Evolutionary conservation across 2,113 vertebrate genomes (phyloP).

Genomic region (Chauna torquata): DNA sequence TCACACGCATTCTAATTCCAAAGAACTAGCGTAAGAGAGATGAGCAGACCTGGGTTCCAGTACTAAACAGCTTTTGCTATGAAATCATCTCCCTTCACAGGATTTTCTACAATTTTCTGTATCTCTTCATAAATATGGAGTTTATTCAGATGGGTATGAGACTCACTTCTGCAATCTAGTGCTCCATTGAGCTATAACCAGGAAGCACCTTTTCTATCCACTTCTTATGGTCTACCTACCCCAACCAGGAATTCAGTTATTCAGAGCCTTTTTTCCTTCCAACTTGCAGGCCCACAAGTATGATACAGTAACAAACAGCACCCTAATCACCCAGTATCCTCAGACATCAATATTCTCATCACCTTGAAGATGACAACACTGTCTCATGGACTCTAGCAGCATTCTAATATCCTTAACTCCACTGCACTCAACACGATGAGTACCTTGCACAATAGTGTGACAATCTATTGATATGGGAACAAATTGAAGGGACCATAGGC

Average conservation of each 20-base stretch:
- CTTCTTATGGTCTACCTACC: background rate
- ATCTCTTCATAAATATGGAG: background rate
- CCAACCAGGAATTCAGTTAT: background rate
- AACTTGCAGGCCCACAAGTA: background rate
- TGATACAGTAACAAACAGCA: background rate
- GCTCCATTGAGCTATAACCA: slow-evolving; percentile 12
- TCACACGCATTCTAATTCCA: background rate
- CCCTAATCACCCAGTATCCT: background rate
- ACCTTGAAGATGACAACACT: background rate
- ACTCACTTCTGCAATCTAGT: slow-evolving; percentile 15
- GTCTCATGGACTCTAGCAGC: background rate
- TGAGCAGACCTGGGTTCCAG: background rate
- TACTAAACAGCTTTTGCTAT: background rate
- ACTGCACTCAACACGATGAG: accelerated
- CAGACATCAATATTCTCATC: background rate
- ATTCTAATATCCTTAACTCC: background rate
- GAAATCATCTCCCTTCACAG: background rate
- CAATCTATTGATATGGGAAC: accelerated
- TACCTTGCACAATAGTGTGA: background rate
- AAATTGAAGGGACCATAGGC: accelerated
- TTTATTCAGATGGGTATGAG: background rate
- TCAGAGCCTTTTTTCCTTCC: background rate
- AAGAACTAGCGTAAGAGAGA: background rate
- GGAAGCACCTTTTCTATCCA: background rate
- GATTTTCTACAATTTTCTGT: background rate